Evolutionary conservation across 1,140 invertebrate genomes (phyloP).

Genomic region (Drosophila hydei): DNA sequence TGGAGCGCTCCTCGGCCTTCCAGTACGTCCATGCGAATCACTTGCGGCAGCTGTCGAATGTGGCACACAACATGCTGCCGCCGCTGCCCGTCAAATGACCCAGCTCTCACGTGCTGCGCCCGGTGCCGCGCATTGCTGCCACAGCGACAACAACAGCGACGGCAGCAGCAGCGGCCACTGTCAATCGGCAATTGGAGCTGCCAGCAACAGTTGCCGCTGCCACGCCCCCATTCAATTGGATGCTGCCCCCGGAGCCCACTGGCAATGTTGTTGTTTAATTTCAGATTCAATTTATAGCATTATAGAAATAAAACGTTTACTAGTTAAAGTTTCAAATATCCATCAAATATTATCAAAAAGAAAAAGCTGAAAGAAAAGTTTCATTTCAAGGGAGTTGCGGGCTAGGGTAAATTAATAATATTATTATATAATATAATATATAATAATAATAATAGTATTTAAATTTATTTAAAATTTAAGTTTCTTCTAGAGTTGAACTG

Average conservation of each 20-base stretch:
- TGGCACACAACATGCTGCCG: conserved; percentile 64
- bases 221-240: conserved; percentile 57
- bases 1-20: conserved; percentile 80
- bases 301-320: conserved; percentile 25
- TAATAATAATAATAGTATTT: too few relatives aligned
- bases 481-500: too few relatives aligned
- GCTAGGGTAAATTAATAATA: too few relatives aligned
- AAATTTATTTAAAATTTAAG: too few relatives aligned
- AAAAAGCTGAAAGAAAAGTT: not conserved
- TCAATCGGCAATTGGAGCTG: conserved; percentile 15
- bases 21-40: conserved; percentile 82
- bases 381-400: not conserved
- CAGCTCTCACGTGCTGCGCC: conserved; percentile 72
- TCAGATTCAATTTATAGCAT: conserved; percentile 43
- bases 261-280: conserved; percentile 53
- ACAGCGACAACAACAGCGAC: conserved; percentile 28
- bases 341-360: not conserved
- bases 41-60: conserved; percentile 67
- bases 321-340: conserved; percentile 38
- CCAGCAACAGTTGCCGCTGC: conserved; percentile 24
- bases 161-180: conserved; percentile 14
- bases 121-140: conserved; percentile 76
- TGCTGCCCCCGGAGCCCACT: conserved; percentile 32
- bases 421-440: too few relatives aligned
- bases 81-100: conserved; percentile 83